These are phyloP conservation scores for Drosophila mayaguana DNA, from an alignment of 2,888 invertebrate species.

Conservation along the genomic window DNA sequence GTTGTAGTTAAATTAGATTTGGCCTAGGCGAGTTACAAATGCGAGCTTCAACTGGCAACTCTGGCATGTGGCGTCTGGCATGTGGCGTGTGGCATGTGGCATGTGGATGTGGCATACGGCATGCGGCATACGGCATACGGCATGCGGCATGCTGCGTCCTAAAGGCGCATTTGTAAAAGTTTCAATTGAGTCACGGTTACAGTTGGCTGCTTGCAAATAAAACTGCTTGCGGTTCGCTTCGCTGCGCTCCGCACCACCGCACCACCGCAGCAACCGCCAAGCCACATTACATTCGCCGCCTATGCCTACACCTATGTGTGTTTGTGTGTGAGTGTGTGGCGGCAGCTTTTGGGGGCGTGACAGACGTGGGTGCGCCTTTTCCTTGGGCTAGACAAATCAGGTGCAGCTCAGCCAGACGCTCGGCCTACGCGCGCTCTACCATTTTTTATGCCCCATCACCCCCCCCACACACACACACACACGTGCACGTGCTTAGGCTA, in stretches of 20 bases:
- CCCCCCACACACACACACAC: conserved; percentile 10
- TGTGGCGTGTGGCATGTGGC: conserved; percentile 17
- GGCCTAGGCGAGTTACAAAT: conserved; percentile 28
- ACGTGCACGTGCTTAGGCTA: conserved; percentile 16
- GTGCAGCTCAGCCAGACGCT: conserved; percentile 23
- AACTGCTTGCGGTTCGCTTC: conserved; percentile 58
- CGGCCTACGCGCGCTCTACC: conserved; percentile 48
- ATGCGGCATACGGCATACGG: conserved; percentile 17
- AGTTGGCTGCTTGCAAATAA: conserved; percentile 58
- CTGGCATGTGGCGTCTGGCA: conserved; percentile 20
- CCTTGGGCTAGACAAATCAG: conserved; percentile 8
- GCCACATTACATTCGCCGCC: conserved; percentile 38
- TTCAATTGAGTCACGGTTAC: conserved; percentile 70
- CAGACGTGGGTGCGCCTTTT: not conserved
- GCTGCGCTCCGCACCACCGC: conserved; percentile 13
- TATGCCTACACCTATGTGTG: not conserved
- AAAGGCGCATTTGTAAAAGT: conserved; percentile 46
- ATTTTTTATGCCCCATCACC: conserved; percentile 51
- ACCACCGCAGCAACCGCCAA: conserved; percentile 28
- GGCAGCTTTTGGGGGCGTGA: not conserved
- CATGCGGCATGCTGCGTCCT: conserved; percentile 21
- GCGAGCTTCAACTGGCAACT: conserved; percentile 7
- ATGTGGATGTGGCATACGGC: conserved; percentile 4
- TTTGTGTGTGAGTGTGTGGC: not conserved
- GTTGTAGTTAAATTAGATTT: conserved; percentile 38